Percentiles rank a stretch among this genome's conserved stretches.
Evolutionary conservation across 2,797 vertebrate species (phyloP).

Genomic region (Etheostoma perlongum): DNA sequence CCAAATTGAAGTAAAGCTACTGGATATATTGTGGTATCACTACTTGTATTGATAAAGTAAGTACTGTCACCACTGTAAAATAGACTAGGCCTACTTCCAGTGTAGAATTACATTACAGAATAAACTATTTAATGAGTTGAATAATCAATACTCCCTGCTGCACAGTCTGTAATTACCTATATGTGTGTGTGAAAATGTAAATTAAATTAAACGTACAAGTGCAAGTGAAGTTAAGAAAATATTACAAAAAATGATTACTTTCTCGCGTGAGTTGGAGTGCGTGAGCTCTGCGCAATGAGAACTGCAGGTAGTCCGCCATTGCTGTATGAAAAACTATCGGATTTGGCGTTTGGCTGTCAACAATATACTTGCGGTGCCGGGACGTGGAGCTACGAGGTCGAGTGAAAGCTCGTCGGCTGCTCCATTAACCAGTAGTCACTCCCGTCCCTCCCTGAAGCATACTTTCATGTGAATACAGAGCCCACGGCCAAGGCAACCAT

Average conservation of each 20-base stretch:
- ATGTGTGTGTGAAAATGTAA: no score
- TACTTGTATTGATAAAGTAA: no score
- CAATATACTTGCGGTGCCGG: slow-evolving; percentile 81
- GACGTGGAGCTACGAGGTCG: slow-evolving; percentile 80
- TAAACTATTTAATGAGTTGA: no score
- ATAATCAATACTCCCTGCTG: no score
- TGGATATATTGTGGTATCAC: no score
- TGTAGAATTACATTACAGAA: no score
- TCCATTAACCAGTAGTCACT: slow-evolving; percentile 69
- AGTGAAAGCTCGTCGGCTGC: slow-evolving; percentile 78
- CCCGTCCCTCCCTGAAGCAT: slow-evolving; percentile 70
- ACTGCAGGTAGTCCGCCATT: slow-evolving; percentile 92
- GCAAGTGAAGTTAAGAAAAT: slow-evolving; percentile 8
- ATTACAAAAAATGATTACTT: neutral
- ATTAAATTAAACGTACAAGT: neutral
- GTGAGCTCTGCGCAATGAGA: slow-evolving; percentile 89
- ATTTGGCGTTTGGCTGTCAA: slow-evolving; percentile 85
- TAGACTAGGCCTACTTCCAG: no score
- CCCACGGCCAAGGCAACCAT: slow-evolving; percentile 87
- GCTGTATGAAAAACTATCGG: slow-evolving; percentile 78
- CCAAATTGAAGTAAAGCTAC: no score
- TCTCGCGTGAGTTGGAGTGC: slow-evolving; percentile 81
- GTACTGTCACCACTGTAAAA: no score
- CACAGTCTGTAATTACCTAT: no score
- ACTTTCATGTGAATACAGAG: slow-evolving; percentile 86